Conservation (phyloP, 2,113 vertebrate species). For the Hylia prasina region DNA sequence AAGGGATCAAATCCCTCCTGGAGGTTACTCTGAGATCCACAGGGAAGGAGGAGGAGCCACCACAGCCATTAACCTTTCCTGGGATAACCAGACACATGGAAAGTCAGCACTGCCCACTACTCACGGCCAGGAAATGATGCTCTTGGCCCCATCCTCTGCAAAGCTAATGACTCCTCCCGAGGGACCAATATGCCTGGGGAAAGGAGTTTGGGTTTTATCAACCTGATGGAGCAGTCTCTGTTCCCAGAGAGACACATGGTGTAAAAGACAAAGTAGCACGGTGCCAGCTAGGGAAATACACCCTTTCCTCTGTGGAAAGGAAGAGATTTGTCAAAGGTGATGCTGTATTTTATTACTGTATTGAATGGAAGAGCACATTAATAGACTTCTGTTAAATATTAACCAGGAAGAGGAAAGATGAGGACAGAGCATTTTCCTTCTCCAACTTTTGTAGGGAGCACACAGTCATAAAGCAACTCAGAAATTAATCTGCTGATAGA, state of each 20-base stretch:
- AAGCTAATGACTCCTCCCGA: neutral
- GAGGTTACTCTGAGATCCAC: neutral
- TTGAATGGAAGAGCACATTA: slow-evolving; percentile 7
- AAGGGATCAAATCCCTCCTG: neutral
- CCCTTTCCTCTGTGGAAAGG: neutral
- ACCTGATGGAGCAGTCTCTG: neutral
- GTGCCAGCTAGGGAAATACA: neutral
- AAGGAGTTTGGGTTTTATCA: neutral
- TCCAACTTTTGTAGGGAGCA: neutral
- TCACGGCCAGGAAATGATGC: neutral
- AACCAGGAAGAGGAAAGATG: neutral
- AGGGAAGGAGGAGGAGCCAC: neutral
- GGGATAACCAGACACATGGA: neutral
- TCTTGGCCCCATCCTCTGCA: neutral
- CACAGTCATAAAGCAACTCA: neutral
- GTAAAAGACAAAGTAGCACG: neutral
- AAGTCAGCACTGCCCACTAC: neutral
- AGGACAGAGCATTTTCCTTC: neutral
- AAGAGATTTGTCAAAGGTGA: slow-evolving; percentile 38
- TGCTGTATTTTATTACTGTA: slow-evolving; percentile 10
- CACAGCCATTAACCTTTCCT: neutral
- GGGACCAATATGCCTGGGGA: neutral
- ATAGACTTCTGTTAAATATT: slow-evolving; percentile 16
- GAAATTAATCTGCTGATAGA: slow-evolving; percentile 42
- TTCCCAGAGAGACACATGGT: neutral